Base-by-base conservation (phyloP, 2,888 invertebrate genomes). In the Peribatodes rhomboidaria region DNA sequence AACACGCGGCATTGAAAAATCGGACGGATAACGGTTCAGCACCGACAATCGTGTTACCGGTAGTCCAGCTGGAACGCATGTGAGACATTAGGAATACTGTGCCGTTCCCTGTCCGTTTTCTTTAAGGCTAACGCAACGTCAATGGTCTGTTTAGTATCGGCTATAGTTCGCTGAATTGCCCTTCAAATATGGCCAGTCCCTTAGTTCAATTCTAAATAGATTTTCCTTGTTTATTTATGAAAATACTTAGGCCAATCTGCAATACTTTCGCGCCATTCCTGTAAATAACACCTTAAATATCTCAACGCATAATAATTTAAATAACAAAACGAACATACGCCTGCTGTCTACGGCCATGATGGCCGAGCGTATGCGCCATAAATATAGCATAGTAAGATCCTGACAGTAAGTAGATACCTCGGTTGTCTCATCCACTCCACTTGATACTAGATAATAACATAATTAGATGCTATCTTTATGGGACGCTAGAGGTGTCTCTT, bases 391-490 rank as follows among this genome's bases (percentile, higher is more conserved):
- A 33, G n/a, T 49, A 49, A 60, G 39, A 55, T 44, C 41, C 55
- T 39, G 16, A 18, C 14, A 58, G 50, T 53, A 41, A 54, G 50
- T 53, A 41, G 41, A 41, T 55, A 47, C 18, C 37, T 42, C 57
- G 41, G 55, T 42, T 9, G 41, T 22, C 42, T 7, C 33, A 35
- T 46, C 31, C 41, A 42, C 56, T 20, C 16, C 22, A 35, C 52
- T 55, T 44, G 22, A 31, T 47, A 52, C 33, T 35, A 33, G 42
- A 35, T 54, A 58, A 65, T 44, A 65, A 68, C 61, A 68, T 68
- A 65, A 56, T 65, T 55, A 46, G 54, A 65, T 65, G 33, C n/a
- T 39, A 69, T 66, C 63, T 69, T 63, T 63, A 69, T 63, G 39
- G 16, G 52, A 54, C 39, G 13, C 55, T 20, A 54, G 31, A 42